phyloP scores from a whole-genome alignment of 2,888 invertebrate genomes.

The Athrips mouffetella region DNA sequence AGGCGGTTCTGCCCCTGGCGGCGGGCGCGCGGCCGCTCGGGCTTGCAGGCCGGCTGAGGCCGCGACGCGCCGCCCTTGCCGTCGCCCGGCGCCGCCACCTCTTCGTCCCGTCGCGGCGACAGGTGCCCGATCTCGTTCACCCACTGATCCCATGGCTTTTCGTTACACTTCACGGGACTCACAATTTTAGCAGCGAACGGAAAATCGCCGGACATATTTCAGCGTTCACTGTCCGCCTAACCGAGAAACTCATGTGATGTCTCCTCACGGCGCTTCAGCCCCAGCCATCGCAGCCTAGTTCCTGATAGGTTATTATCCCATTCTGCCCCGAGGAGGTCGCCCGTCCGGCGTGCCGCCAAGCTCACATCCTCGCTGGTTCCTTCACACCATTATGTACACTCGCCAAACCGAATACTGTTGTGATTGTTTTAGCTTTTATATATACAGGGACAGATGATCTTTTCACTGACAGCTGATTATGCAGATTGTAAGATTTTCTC shows the following conservation, averaged over 20 bases:
- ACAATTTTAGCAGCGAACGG: conserved; percentile 62
- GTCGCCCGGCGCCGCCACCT: conserved; percentile 50
- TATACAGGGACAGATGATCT: conserved; percentile 79
- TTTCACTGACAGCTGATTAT: conserved; percentile 79
- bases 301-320: conserved; percentile 77
- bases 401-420: conserved; percentile 58
- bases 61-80: conserved; percentile 49
- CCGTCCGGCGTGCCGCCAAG: conserved; percentile 45
- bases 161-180: conserved; percentile 70
- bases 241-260: conserved; percentile 42
- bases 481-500: conserved; percentile 77
- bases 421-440: conserved; percentile 75
- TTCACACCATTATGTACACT: conserved; percentile 63
- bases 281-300: conserved; percentile 60
- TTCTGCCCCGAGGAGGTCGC: conserved; percentile 52
- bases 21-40: conserved; percentile 44
- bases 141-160: conserved; percentile 76
- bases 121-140: conserved; percentile 69
- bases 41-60: conserved; percentile 58
- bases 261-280: conserved; percentile 64
- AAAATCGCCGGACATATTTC: conserved; percentile 69
- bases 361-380: conserved; percentile 61
- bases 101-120: conserved; percentile 67
- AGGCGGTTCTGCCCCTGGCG: conserved; percentile 76
- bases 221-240: conserved; percentile 45